Evolutionary conservation across 2,888 invertebrate genomes (phyloP).

Genomic region (Agrilus mali): DNA sequence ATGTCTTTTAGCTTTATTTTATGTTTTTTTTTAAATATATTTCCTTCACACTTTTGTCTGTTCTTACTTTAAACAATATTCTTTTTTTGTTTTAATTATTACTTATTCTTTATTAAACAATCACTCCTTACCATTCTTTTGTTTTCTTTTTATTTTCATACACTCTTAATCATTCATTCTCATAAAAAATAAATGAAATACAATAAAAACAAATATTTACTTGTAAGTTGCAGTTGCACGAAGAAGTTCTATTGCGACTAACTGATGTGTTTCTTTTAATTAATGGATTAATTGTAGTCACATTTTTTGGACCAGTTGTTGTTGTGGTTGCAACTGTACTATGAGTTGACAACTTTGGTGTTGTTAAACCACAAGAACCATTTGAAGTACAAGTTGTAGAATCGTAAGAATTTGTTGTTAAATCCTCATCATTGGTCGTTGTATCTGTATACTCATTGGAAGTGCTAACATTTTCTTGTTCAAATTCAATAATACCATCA

Average conservation of each 20-base stretch:
- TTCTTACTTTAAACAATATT: background rate
- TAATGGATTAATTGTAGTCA: slow-evolving; percentile 2
- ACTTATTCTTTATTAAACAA: no score
- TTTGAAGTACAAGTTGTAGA: slow-evolving; percentile 1
- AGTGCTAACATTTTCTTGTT: background rate
- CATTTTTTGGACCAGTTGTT: slow-evolving; percentile 1
- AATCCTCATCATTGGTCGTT: background rate
- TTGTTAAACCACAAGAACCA: slow-evolving; percentile 1
- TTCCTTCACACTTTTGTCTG: slow-evolving; percentile 31
- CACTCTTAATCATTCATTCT: no score
- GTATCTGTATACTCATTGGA: background rate
- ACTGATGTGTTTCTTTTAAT: slow-evolving; percentile 4
- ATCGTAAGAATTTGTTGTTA: background rate
- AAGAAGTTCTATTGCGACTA: background rate
- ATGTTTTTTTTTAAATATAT: background rate
- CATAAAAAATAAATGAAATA: no score
- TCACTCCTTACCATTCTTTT: no score
- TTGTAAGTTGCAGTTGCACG: background rate
- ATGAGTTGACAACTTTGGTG: background rate
- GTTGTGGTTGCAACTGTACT: slow-evolving; percentile 1
- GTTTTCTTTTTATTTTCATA: no score
- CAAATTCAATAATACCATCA: background rate
- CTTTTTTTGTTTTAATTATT: background rate
- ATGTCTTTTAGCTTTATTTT: background rate
- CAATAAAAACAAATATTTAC: no score